A percentile compares a stretch with the other conserved stretches of the same genome.
phyloP scores from a whole-genome alignment of 2,113 vertebrate genomes.

The Pristiophorus japonicus region DNA sequence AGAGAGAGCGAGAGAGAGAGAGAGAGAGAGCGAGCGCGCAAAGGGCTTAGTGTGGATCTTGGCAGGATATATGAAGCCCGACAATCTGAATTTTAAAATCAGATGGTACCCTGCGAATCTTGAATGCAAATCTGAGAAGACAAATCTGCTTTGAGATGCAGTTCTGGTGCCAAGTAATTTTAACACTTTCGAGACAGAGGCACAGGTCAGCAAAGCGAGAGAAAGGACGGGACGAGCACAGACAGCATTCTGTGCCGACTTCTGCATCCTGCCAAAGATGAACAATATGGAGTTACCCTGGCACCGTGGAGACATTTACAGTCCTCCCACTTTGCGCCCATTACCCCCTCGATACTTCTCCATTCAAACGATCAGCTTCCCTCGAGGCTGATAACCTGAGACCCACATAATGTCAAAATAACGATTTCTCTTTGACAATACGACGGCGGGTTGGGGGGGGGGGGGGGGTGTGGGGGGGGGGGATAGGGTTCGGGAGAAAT shows the following conservation, averaged over 20 bases:
- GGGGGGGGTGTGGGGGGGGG: too few relatives aligned
- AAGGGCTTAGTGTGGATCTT: constrained; percentile 30
- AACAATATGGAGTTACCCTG: constrained; percentile 43
- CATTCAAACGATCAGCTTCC: neutral
- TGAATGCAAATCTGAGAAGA: constrained; percentile 71
- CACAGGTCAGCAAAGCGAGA: constrained; percentile 52
- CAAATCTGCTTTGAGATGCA: constrained; percentile 64
- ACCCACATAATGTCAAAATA: constrained; percentile 2
- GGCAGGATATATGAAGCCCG: neutral
- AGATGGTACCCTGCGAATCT: constrained; percentile 58
- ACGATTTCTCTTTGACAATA: neutral
- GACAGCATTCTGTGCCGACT: neutral
- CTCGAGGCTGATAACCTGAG: neutral
- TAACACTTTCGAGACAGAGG: constrained; percentile 52
- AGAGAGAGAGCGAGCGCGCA: constrained; percentile 1
- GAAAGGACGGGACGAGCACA: constrained; percentile 45
- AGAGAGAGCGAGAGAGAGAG: neutral
- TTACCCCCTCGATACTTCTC: neutral
- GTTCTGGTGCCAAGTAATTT: constrained; percentile 57
- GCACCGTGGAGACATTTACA: constrained; percentile 7
- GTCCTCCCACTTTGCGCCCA: neutral
- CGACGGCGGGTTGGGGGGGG: too few relatives aligned
- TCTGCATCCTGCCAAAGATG: constrained; percentile 47
- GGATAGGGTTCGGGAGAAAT: neutral
- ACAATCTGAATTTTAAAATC: constrained; percentile 52